These are phyloP conservation scores for Caenorhabditis plicata DNA, from an alignment of 2,888 invertebrate genomes.

Conservation along the genomic window DNA sequence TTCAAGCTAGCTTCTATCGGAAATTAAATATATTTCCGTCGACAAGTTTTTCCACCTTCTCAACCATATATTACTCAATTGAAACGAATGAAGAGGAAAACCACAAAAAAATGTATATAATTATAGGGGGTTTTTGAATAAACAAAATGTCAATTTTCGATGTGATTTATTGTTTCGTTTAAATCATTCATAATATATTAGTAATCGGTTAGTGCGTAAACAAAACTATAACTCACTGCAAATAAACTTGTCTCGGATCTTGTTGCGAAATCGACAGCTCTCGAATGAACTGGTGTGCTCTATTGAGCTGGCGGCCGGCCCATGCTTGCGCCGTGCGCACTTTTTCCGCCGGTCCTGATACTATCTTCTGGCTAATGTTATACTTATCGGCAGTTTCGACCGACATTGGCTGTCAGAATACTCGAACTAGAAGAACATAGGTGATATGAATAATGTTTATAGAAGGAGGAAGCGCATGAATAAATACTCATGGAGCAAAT, in stretches of 20 bases:
- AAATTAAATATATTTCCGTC: too few species aligned
- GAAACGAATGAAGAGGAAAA: too few species aligned
- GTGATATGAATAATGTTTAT: not conserved
- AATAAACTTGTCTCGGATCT: constrained; percentile 33
- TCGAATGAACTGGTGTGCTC: constrained; percentile 58
- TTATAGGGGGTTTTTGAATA: too few species aligned
- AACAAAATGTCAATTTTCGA: too few species aligned
- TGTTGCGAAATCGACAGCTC: constrained; percentile 45
- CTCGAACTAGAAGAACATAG: not conserved
- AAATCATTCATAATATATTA: too few species aligned
- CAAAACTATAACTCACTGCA: constrained; percentile 47
- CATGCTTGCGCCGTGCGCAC: constrained; percentile 47
- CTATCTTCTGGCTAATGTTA: constrained; percentile 29
- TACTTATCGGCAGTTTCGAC: constrained; percentile 25
- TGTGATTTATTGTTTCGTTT: too few species aligned
- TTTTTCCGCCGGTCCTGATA: constrained; percentile 35
- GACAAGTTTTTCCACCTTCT: too few species aligned
- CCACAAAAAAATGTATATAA: too few species aligned
- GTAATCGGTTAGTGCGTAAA: too few species aligned
- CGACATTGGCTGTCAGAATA: constrained; percentile 16
- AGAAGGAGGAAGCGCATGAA: not conserved
- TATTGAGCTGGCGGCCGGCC: constrained; percentile 58
- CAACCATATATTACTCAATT: too few species aligned
- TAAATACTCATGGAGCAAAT: not conserved
- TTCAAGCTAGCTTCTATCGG: too few species aligned